Conservation (phyloP, 2,888 invertebrate genomes). For the Ectobius pallidus region DNA sequence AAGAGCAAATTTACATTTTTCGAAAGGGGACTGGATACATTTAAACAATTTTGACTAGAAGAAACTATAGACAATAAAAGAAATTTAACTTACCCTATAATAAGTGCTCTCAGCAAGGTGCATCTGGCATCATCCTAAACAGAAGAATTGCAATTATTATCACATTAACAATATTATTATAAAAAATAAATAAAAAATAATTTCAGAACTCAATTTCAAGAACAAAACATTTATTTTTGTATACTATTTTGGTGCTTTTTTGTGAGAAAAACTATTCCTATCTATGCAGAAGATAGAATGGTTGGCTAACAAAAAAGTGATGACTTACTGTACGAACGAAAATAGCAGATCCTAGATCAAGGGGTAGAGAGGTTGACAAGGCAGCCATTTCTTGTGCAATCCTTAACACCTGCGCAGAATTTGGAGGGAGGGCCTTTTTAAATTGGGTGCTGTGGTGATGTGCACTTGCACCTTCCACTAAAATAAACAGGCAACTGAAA, state of each 20-base stretch:
- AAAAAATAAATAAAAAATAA: neutral
- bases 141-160: slow-evolving; percentile 10
- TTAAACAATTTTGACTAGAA: too few relatives aligned
- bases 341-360: slow-evolving; percentile 44
- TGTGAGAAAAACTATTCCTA: too few relatives aligned
- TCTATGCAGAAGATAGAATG: too few relatives aligned
- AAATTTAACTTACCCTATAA: slow-evolving; percentile 43
- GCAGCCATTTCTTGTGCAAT: slow-evolving; percentile 45
- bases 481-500: slow-evolving; percentile 42
- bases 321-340: slow-evolving; percentile 43
- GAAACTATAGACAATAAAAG: too few relatives aligned
- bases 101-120: slow-evolving; percentile 43
- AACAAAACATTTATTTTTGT: neutral
- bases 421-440: slow-evolving; percentile 39
- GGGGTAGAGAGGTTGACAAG: slow-evolving; percentile 44
- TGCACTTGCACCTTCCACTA: slow-evolving; percentile 41
- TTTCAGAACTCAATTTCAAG: neutral
- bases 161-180: neutral
- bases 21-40: too few relatives aligned
- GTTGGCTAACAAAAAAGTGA: neutral
- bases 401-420: slow-evolving; percentile 42
- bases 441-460: slow-evolving; percentile 40
- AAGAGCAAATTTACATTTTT: too few relatives aligned
- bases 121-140: slow-evolving; percentile 44
- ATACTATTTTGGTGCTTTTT: neutral